Base-by-base conservation (phyloP, 2,113 vertebrate genomes). In the Sarotherodon lohbergeri region DNA sequence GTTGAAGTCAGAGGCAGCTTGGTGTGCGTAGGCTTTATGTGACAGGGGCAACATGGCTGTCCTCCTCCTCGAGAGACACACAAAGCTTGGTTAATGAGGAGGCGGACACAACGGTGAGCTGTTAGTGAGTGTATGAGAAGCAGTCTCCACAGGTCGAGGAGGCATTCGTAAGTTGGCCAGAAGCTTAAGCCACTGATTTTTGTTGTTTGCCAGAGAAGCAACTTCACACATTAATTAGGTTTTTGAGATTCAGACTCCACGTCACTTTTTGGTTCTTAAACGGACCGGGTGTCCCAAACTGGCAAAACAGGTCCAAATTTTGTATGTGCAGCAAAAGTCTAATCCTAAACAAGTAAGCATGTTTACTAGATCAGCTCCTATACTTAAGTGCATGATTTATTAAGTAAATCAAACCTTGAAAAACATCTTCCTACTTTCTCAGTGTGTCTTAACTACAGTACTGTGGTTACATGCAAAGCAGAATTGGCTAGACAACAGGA, bases 1-100 rank as follows among this genome's bases (percentile, higher is more conserved):
- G 94, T 90, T 84, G 83, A 89, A 78, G 84, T 92, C 86, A 88
- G 93, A 96, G 95, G 95, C 95, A 95, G 94, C 94, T 93, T 79
- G 95, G 95, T 96, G 92, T 94, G 86, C 66, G 68, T 89, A 95
- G 94, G 93, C 92, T 41, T 91, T 57, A 90, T 54, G 94, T 91
- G 93, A 88, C 32, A 11, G 80, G 76, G 85, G 22, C 71, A 76
- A 76, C 71, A 46, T 46, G 43, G 71, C 27, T 7, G 24, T 32
- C 71, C 9, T 78, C 71, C 43, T 76, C 71, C 24, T 78, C 43
- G 16, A 78, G 71, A 48, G 43, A 59, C 68, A 24, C 24, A 34
- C 54, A 7, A 46, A 27, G 68, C 50, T 73, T 19, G 46, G 83
- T 19, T 61, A 17, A 48, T 79, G 80, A 43, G 22, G 81, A 63